Conservation (phyloP, 1,140 invertebrate species). For the Epicauta chinensis region DNA sequence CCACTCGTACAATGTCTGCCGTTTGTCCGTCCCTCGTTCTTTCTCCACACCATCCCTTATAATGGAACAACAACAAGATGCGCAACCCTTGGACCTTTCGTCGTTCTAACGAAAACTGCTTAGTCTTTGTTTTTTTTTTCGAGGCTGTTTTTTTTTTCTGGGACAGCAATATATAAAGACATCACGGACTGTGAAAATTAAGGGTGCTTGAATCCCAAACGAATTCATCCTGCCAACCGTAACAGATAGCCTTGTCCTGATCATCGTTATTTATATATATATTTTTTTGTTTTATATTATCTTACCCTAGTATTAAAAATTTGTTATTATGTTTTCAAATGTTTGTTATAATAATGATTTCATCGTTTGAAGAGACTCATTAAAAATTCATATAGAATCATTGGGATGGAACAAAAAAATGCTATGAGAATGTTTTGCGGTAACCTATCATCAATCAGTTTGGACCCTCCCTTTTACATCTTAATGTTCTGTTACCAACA, state of each 20-base stretch:
- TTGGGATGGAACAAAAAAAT: too few species aligned
- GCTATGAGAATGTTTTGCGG: too few species aligned
- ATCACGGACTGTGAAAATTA: constrained; percentile 16
- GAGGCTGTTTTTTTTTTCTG: too few species aligned
- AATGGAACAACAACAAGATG: background rate
- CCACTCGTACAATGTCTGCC: constrained; percentile 17
- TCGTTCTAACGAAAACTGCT: background rate
- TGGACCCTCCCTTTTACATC: constrained; percentile 6
- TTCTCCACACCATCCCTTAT: background rate
- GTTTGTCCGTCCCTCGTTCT: background rate
- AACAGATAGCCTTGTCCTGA: too few species aligned
- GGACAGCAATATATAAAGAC: constrained; percentile 13
- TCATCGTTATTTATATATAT: too few species aligned
- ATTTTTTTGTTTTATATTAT: too few species aligned
- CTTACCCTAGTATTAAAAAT: too few species aligned
- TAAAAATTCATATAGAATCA: too few species aligned
- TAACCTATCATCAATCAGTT: background rate
- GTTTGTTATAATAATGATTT: too few species aligned
- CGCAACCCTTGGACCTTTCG: constrained; percentile 4
- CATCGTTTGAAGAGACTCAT: too few species aligned
- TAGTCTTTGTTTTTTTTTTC: constrained; percentile 12
- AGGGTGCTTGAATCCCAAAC: background rate
- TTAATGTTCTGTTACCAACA: constrained; percentile 10
- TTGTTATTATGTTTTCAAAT: too few species aligned
- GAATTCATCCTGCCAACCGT: too few species aligned